Conservation (phyloP, 2,113 vertebrate genomes). For the Colinus virginianus region DNA sequence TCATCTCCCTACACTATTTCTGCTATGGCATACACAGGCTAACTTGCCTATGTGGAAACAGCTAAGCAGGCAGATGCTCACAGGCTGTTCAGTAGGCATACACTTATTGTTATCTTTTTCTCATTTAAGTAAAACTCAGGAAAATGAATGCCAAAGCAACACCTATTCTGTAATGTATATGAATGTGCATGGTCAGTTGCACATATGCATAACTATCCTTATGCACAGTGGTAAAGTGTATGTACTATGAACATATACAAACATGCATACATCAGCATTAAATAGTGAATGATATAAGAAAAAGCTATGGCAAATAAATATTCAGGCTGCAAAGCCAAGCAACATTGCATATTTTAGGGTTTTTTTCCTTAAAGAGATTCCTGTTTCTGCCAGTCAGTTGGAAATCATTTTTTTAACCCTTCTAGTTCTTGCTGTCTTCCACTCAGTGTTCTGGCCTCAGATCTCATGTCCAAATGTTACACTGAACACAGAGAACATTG, state of each 20-base stretch:
- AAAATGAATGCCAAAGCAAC: neutral
- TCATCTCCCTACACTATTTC: neutral
- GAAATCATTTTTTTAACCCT: neutral
- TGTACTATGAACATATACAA: neutral
- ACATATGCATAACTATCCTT: neutral
- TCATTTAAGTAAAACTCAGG: neutral
- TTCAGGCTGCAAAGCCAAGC: neutral
- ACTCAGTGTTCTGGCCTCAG: neutral
- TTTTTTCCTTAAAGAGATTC: neutral
- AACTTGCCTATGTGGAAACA: neutral
- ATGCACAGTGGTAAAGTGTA: neutral
- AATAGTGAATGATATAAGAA: neutral
- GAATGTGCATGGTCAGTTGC: neutral
- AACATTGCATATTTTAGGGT: neutral
- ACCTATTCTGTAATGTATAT: neutral
- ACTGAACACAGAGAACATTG: neutral
- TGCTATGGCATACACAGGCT: neutral
- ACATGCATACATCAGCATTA: neutral
- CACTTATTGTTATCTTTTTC: neutral
- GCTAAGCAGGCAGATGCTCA: neutral
- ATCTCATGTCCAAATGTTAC: neutral
- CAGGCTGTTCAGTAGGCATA: neutral
- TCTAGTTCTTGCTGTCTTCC: neutral
- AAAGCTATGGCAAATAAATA: neutral
- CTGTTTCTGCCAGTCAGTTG: neutral